Base-by-base conservation (phyloP, 2,113 vertebrate species). In the Mobula hypostoma region DNA sequence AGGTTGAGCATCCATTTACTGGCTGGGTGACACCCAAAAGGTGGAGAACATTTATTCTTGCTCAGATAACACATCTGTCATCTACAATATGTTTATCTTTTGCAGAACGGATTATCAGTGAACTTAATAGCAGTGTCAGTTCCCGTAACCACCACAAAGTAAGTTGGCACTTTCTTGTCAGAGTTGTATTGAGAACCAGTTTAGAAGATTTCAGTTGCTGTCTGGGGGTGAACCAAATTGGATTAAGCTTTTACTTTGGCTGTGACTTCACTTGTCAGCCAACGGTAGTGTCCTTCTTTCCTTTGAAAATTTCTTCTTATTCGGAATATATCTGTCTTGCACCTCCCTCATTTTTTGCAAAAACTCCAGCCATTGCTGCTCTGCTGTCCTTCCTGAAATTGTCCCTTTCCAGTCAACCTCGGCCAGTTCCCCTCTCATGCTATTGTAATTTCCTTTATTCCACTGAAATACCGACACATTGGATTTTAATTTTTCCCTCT, bases 51-150 rank as follows among this genome's bases (percentile, higher is more conserved):
- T 88, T 32, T 15, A 29, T 66, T 17, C 61, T n/a, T 90, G 61
- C 14, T 32, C n/a, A 7, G 29, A 68, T 66, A 48, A 76, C 74
- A 12, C 36, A 21, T 11, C 40, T 56, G 27, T 74, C 4, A 2
- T 74, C 70, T 74, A 93, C 36, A 6, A 32, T 56, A 8, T 56
- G 11, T 93, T 2, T 0, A 24, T 94, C 0, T 82, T 77, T 94
- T 95, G 11, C 94, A 96, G 96, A 96, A 96, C n/a, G 95, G 95
- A 77, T 96, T 95, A 72, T 95, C 95, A 0, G 94, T 95, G n/a
- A 95, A 96, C 94, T 94, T 96, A 91, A 96, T 95, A 83, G 74
- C 95, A 12, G 94, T 96, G 88, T 96, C 68, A 76, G 95, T 95
- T 94, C 95, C 96, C 94, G 95, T 95, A 19, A 96, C 95, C 70